Evolutionary conservation across 1,140 invertebrate genomes (phyloP).

Genomic region (Achroia grisella): DNA sequence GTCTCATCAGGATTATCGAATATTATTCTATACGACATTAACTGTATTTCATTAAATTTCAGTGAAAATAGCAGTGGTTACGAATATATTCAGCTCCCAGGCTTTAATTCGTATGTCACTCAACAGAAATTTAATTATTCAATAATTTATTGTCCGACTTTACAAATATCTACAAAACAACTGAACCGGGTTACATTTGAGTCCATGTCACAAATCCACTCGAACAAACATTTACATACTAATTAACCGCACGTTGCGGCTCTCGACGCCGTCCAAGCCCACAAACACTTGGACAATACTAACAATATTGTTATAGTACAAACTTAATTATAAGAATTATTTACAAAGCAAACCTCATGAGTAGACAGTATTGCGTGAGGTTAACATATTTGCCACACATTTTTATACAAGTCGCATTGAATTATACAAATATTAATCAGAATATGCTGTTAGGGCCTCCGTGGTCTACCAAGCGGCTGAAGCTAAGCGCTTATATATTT

Average conservation of each 20-base stretch:
- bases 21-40: too few relatives aligned
- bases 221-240: slow-evolving; percentile 21
- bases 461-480: too few relatives aligned
- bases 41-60: too few relatives aligned
- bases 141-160: slow-evolving; percentile 63
- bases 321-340: slow-evolving; percentile 66
- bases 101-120: too few relatives aligned
- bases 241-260: slow-evolving; percentile 23
- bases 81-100: too few relatives aligned
- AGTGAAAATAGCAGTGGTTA: too few relatives aligned
- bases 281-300: slow-evolving; percentile 22
- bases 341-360: slow-evolving; percentile 58
- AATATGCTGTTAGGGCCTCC: slow-evolving; percentile 24
- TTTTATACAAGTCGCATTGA: slow-evolving; percentile 45
- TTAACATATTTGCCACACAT: slow-evolving; percentile 35
- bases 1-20: too few relatives aligned
- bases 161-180: slow-evolving; percentile 58
- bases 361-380: slow-evolving; percentile 44
- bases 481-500: too few relatives aligned
- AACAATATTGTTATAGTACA: slow-evolving; percentile 58
- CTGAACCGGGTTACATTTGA: slow-evolving; percentile 25
- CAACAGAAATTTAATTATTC: slow-evolving; percentile 19
- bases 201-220: slow-evolving; percentile 19
- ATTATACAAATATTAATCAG: slow-evolving; percentile 26
- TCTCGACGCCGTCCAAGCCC: slow-evolving; percentile 26